Evolutionary conservation across 1,140 invertebrate genomes (phyloP).

Genomic region (Pogonus chalceus): DNA sequence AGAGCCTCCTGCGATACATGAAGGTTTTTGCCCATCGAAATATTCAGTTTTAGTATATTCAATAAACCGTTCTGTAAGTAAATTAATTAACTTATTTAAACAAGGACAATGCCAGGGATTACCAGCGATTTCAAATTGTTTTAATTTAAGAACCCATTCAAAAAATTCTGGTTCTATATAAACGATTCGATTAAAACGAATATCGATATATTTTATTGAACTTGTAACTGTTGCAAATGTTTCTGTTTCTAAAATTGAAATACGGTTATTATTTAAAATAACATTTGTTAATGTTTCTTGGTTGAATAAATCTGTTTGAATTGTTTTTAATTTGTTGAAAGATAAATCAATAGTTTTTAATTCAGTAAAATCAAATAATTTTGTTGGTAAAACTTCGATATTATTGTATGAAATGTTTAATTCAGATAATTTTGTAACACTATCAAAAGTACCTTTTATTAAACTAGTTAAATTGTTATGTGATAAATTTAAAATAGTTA

Average conservation of each 20-base stretch:
- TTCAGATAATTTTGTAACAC: neutral
- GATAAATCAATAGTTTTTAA: slow-evolving; percentile 7
- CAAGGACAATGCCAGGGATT: slow-evolving; percentile 6
- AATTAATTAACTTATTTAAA: neutral
- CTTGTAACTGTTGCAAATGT: neutral
- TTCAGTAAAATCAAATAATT: neutral
- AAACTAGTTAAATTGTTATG: neutral
- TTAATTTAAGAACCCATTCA: slow-evolving; percentile 1
- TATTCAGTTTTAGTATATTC: neutral
- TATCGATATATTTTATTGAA: slow-evolving; percentile 3
- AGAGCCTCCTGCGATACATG: neutral
- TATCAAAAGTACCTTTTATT: neutral
- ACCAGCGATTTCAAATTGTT: neutral
- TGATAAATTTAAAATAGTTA: neutral
- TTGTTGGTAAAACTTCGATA: neutral
- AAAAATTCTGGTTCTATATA: neutral
- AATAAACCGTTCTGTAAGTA: slow-evolving; percentile 6
- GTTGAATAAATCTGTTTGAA: slow-evolving; percentile 3
- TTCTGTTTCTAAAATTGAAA: neutral
- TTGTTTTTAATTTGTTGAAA: neutral
- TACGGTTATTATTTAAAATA: neutral
- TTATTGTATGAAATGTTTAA: neutral
- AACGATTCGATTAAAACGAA: neutral
- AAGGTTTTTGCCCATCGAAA: neutral
- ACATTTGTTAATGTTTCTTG: neutral